phyloP scores from a whole-genome alignment of 2,888 invertebrate genomes.

The Drosophila helvetica region DNA sequence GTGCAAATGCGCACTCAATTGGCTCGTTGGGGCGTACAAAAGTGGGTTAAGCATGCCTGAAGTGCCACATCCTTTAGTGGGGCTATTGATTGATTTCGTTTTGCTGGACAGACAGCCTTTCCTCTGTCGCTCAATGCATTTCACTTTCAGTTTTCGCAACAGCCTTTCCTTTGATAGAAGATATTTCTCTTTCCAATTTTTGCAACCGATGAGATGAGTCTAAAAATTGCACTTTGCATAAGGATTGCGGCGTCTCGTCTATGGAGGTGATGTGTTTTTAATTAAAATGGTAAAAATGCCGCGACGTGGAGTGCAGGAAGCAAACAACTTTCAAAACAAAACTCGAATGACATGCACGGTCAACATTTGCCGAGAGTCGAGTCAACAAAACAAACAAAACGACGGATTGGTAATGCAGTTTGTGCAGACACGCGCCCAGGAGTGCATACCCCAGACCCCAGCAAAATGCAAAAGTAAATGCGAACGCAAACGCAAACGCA shows the following conservation, averaged over 20 bases:
- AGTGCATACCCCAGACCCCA: slow-evolving; percentile 34
- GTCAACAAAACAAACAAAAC: slow-evolving; percentile 43
- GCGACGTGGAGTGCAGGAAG: slow-evolving; percentile 62
- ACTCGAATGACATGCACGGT: slow-evolving; percentile 72
- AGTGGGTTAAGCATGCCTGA: slow-evolving; percentile 33
- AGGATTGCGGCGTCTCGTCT: slow-evolving; percentile 11
- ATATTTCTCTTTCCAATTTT: background rate
- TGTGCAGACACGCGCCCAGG: slow-evolving; percentile 54
- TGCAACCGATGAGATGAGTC: slow-evolving; percentile 8
- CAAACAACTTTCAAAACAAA: slow-evolving; percentile 74
- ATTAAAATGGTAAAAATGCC: slow-evolving; percentile 52
- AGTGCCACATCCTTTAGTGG: slow-evolving; percentile 11
- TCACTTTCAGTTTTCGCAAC: slow-evolving; percentile 11
- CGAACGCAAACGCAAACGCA: background rate
- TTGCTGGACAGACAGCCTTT: slow-evolving; percentile 8
- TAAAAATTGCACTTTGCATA: slow-evolving; percentile 17
- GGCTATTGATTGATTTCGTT: slow-evolving; percentile 30
- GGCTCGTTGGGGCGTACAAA: slow-evolving; percentile 18
- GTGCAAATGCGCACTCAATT: slow-evolving; percentile 33
- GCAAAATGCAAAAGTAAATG: slow-evolving; percentile 1
- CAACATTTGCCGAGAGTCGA: slow-evolving; percentile 53
- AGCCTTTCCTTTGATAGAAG: background rate
- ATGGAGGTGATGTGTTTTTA: slow-evolving; percentile 42
- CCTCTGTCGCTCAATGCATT: background rate
- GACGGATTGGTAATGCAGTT: slow-evolving; percentile 68